Base-by-base conservation (phyloP, 2,113 vertebrate genomes). In the Andinoacara biseriatus region DNA sequence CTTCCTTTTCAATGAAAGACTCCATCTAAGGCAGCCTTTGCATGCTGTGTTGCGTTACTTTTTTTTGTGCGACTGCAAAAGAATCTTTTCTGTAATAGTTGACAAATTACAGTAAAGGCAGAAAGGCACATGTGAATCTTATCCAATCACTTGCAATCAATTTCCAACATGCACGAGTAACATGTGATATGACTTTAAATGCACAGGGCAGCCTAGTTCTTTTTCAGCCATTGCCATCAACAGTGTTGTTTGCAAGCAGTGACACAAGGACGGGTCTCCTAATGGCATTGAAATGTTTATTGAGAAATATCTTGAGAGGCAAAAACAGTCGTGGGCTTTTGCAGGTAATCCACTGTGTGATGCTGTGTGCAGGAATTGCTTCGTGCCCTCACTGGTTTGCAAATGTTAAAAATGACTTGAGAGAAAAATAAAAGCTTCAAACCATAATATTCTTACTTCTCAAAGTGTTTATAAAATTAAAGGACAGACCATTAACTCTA, bases 151-250 rank as follows among this genome's bases (percentile, higher is more conserved):
- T 69, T 69, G 65, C 65, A 49, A 20, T 69, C 40, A 69, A 49
- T 69, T 43, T 69, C 65, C 65, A 7, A 54, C 65, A 69, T 24
- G 29, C 43, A 52, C 1, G 10, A 26, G 17, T 69, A 49, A 49
- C 63, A 49, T 69, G 40, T 49, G 24, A 69, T 52, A 52, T 69
- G 43, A 69, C 63, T 49, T 24, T 49, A 69, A 69, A 5, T 49
- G 43, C 65, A 69, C 43, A 46, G 49, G 65, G 46, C 46, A 72
- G 67, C 67, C 43, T 72, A n/a, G 26, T 72, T 72, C 67, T 54
- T 52, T 72, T 72, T 46, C 67, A 0, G 43, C n/a, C 26, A 7
- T 54, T 54, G 18, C 67, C 26, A 72, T 54, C 26, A 29, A 72
- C 11, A 43, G 26, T 72, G 43, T 52, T 69, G 65, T 6, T 69